Percentiles rank a stretch among this genome's conserved stretches.
Conservation (phyloP, 2,797 vertebrate species). For the Distichodus sexfasciatus region DNA sequence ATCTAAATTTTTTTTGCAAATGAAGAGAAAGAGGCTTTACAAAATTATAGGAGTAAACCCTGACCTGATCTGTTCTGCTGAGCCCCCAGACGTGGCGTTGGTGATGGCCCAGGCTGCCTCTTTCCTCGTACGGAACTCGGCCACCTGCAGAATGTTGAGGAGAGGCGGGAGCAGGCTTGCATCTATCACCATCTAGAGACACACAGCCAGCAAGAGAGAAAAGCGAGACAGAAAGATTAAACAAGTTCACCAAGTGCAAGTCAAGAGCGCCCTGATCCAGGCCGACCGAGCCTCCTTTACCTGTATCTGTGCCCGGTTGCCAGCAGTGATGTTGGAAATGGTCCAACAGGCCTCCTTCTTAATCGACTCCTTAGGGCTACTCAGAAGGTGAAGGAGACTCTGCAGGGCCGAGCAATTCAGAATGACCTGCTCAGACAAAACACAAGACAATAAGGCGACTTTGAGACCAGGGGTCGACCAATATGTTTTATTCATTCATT, state of each 20-base stretch:
- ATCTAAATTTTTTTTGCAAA: too few species aligned
- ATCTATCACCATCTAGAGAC: slow-evolving; percentile 87
- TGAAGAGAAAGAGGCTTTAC: too few species aligned
- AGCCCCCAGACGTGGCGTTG: slow-evolving; percentile 93
- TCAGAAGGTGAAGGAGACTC: slow-evolving; percentile 90
- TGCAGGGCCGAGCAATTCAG: slow-evolving; percentile 95
- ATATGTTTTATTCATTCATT: too few species aligned
- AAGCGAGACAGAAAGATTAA: not conserved
- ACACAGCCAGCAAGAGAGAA: not conserved
- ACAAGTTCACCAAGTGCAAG: not conserved
- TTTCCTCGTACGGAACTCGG: slow-evolving; percentile 95
- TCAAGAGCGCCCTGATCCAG: too few species aligned
- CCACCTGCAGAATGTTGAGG: slow-evolving; percentile 92
- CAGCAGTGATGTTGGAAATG: slow-evolving; percentile 95
- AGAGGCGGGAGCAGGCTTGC: slow-evolving; percentile 89
- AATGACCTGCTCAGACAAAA: slow-evolving; percentile 78
- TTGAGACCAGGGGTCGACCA: too few species aligned
- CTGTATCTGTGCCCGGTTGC: slow-evolving; percentile 95
- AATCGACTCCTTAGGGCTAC: slow-evolving; percentile 94
- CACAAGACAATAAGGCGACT: too few species aligned
- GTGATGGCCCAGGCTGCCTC: slow-evolving; percentile 96
- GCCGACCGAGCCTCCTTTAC: too few species aligned
- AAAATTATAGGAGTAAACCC: not conserved
- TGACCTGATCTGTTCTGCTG: slow-evolving; percentile 94
- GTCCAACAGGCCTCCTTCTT: slow-evolving; percentile 97